These are phyloP conservation scores for Corythornis vintsioides DNA, from an alignment of 2,113 vertebrate genomes.

Conservation along the genomic window DNA sequence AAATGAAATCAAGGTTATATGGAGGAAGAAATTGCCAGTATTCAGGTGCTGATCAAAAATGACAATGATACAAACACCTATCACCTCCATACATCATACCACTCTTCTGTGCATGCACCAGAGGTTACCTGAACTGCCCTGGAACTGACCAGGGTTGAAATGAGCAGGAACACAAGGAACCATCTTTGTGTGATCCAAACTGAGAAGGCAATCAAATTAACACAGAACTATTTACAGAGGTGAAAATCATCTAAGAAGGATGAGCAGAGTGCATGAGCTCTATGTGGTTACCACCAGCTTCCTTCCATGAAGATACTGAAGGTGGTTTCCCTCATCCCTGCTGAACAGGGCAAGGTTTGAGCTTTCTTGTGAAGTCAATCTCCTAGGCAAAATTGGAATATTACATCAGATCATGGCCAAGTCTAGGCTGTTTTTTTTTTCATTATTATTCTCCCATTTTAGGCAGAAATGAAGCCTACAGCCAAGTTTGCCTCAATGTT, in stretches of 20 bases:
- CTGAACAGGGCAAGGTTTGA: not conserved
- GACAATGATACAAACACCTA: not conserved
- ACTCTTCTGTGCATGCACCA: not conserved
- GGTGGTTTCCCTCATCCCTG: too few species aligned
- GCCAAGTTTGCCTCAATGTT: not conserved
- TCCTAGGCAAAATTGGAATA: not conserved
- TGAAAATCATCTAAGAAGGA: not conserved
- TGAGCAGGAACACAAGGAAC: not conserved
- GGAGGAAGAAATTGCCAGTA: not conserved
- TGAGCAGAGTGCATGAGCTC: not conserved
- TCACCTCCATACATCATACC: not conserved
- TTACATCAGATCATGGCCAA: not conserved
- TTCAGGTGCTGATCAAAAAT: not conserved
- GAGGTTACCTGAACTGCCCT: not conserved
- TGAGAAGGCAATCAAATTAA: not conserved
- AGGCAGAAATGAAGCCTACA: not conserved
- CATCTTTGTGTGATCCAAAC: not conserved
- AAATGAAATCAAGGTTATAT: not conserved
- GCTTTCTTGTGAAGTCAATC: not conserved
- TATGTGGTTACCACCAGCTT: fast-evolving
- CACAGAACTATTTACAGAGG: not conserved
- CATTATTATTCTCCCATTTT: not conserved
- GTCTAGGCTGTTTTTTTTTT: not conserved
- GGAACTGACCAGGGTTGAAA: not conserved
- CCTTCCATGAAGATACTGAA: not conserved